Conservation (phyloP, 1,140 invertebrate genomes). For the Paraescarpia echinospica region DNA sequence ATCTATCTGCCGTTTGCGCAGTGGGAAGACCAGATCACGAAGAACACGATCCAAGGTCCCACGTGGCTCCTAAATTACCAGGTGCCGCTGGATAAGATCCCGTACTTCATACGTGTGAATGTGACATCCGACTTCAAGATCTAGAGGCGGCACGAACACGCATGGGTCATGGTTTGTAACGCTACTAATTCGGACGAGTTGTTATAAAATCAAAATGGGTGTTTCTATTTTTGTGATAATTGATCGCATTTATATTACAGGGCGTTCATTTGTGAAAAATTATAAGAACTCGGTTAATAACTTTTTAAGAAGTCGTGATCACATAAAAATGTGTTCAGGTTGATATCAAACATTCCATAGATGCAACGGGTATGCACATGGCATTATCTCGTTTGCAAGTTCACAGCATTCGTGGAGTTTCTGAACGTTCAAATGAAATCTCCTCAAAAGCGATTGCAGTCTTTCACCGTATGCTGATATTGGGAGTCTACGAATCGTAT, state of each 20-base stretch:
- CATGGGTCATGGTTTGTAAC: not conserved
- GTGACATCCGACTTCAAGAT: not conserved
- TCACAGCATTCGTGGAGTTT: not conserved
- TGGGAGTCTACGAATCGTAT: too few relatives aligned
- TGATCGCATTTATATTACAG: not conserved
- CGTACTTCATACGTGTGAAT: not conserved
- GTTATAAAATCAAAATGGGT: not conserved
- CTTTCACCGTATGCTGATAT: not conserved
- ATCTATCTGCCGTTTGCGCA: constrained; percentile 26
- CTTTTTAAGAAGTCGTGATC: too few relatives aligned
- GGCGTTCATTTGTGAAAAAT: not conserved
- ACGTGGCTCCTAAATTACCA: not conserved
- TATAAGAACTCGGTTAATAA: not conserved
- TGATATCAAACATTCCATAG: not conserved
- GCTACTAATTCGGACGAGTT: not conserved
- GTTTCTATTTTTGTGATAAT: not conserved
- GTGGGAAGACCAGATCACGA: constrained; percentile 16
- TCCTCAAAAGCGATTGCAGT: not conserved
- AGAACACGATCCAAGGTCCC: not conserved
- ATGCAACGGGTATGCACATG: not conserved
- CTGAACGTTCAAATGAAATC: not conserved
- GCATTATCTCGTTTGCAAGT: not conserved
- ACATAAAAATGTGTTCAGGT: not conserved
- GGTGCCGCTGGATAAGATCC: not conserved
- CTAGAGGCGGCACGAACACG: not conserved